Conservation (phyloP, 2,113 vertebrate genomes). For the Vidua chalybeata region DNA sequence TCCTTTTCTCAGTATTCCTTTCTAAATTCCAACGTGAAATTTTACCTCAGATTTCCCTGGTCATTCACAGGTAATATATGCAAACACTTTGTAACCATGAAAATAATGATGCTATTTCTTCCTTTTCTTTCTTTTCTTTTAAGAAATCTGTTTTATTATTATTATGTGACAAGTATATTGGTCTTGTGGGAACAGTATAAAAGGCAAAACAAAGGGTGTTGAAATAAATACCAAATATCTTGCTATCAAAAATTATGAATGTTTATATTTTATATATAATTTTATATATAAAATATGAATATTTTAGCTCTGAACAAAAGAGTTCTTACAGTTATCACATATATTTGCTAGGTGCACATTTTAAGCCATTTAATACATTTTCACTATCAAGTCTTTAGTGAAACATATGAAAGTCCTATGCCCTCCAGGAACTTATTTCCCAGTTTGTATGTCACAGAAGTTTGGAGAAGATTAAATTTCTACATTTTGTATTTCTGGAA, state of each 20-base stretch:
- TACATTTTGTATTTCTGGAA: background rate
- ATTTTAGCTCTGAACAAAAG: background rate
- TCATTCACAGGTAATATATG: background rate
- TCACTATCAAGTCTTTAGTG: background rate
- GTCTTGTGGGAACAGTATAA: background rate
- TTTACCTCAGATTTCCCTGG: slow-evolving; percentile 4
- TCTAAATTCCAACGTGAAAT: background rate
- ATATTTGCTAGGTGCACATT: background rate
- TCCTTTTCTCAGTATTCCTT: background rate
- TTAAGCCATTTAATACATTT: background rate
- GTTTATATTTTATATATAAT: background rate
- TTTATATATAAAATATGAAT: background rate
- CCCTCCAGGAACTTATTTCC: background rate
- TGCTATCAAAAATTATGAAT: background rate
- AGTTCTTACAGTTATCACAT: background rate
- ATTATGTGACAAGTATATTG: background rate
- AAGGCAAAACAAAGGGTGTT: background rate
- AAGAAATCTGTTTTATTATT: background rate
- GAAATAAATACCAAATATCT: background rate
- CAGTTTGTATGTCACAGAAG: background rate
- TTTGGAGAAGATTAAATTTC: background rate
- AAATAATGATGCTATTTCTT: background rate
- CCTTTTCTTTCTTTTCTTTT: background rate
- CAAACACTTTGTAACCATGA: background rate
- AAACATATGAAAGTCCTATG: background rate